These are phyloP conservation scores for Endomychus coccineus DNA, from an alignment of 2,888 invertebrate species.

Conservation along the genomic window DNA sequence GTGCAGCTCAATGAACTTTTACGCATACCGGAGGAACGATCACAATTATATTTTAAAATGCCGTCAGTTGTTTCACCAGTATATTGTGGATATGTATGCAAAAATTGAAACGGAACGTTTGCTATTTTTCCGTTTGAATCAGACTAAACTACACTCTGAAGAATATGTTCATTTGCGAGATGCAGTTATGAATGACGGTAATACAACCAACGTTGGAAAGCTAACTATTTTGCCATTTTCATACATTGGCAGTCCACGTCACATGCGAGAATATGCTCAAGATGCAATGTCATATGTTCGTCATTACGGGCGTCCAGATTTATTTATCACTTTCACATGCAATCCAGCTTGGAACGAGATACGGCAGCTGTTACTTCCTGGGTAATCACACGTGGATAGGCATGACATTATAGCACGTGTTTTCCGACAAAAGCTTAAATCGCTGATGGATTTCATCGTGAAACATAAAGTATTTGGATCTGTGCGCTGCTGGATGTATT, in stretches of 20 bases:
- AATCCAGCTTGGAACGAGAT: slow-evolving; percentile 23
- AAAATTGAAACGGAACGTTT: slow-evolving; percentile 38
- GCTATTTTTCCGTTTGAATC: slow-evolving; percentile 30
- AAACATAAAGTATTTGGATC: too few species aligned
- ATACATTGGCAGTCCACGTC: slow-evolving; percentile 30
- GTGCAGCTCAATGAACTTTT: slow-evolving; percentile 26
- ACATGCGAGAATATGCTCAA: slow-evolving; percentile 32
- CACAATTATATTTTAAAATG: slow-evolving; percentile 28
- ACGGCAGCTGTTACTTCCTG: slow-evolving; percentile 13
- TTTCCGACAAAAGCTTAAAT: slow-evolving; percentile 16
- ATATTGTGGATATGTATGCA: slow-evolving; percentile 36
- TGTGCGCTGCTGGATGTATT: too few species aligned
- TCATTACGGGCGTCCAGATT: slow-evolving; percentile 31
- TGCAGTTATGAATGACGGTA: slow-evolving; percentile 26
- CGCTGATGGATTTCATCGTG: too few species aligned
- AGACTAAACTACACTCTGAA: slow-evolving; percentile 30
- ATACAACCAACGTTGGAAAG: slow-evolving; percentile 23
- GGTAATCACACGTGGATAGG: slow-evolving; percentile 10
- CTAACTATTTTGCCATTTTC: slow-evolving; percentile 28
- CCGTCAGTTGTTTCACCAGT: slow-evolving; percentile 33
- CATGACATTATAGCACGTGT: slow-evolving; percentile 11
- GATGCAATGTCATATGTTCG: slow-evolving; percentile 34
- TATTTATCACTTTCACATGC: slow-evolving; percentile 34
- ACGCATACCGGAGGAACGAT: slow-evolving; percentile 20
- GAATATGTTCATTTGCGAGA: slow-evolving; percentile 37